Percentiles rank a stretch among this genome's conserved stretches.
phyloP scores from a whole-genome alignment of 1,140 invertebrate genomes.

The Drosophila rhopaloa region DNA sequence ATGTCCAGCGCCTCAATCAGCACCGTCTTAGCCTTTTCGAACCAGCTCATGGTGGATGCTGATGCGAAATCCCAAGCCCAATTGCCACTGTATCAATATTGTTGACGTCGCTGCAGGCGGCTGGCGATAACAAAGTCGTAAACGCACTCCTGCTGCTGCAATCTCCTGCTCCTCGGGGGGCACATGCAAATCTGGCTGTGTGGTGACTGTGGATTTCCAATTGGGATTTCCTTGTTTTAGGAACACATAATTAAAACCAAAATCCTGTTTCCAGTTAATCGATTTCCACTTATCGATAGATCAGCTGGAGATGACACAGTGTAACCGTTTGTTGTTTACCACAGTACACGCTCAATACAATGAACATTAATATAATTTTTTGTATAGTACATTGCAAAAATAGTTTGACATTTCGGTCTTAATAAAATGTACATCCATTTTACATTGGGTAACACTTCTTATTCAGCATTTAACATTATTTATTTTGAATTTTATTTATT shows the following conservation, averaged over 20 bases:
- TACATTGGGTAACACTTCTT: too few species aligned
- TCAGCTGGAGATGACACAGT: neutral
- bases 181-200: slow-evolving; percentile 7
- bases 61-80: neutral
- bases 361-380: neutral
- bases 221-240: neutral
- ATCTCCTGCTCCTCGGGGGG: slow-evolving; percentile 5
- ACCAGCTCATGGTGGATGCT: slow-evolving; percentile 61
- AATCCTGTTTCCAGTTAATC: neutral
- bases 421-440: too few species aligned
- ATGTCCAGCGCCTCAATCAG: slow-evolving; percentile 75
- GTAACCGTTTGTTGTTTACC: slow-evolving; percentile 8
- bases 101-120: slow-evolving; percentile 28
- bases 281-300: neutral
- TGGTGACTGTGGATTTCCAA: neutral
- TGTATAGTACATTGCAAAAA: too few species aligned
- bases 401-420: too few species aligned
- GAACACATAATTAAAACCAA: slow-evolving; percentile 4
- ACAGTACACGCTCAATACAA: slow-evolving; percentile 32
- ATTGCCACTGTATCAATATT: slow-evolving; percentile 27
- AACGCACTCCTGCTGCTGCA: neutral
- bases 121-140: neutral
- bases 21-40: slow-evolving; percentile 74
- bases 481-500: too few species aligned
- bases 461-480: too few species aligned